Percentiles rank a stretch among this genome's conserved stretches.
Conservation (phyloP, 2,888 invertebrate species). For the Temnothorax ravouxi region DNA sequence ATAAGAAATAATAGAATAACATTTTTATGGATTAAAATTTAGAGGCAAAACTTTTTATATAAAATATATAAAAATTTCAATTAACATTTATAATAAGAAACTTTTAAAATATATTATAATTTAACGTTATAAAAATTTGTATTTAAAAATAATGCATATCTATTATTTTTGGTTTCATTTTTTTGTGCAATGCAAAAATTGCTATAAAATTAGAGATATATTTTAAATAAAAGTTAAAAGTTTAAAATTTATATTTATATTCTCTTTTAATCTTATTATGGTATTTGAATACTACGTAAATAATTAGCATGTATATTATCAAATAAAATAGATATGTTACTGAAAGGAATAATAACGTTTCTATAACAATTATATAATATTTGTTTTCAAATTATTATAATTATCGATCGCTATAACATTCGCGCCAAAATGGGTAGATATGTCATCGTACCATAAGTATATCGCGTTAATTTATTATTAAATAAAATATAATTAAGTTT, state of each 20-base stretch:
- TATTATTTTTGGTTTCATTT: background rate
- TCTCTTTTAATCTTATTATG: background rate
- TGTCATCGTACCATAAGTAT: slow-evolving; percentile 9
- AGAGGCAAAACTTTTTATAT: background rate
- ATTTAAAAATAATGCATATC: background rate
- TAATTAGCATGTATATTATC: slow-evolving; percentile 6
- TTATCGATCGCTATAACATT: slow-evolving; percentile 20
- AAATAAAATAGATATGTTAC: background rate
- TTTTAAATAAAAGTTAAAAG: background rate
- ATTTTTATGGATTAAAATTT: background rate
- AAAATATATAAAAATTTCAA: background rate
- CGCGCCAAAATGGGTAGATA: background rate
- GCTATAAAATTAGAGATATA: background rate
- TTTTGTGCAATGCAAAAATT: background rate
- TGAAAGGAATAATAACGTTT: slow-evolving; percentile 28
- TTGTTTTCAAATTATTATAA: slow-evolving; percentile 16
- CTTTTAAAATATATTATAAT: slow-evolving; percentile 6
- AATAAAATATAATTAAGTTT: slow-evolving; percentile 58
- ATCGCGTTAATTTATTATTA: slow-evolving; percentile 37
- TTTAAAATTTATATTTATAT: slow-evolving; percentile 16
- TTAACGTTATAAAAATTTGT: background rate
- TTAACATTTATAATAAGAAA: slow-evolving; percentile 6
- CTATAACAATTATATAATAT: slow-evolving; percentile 41
- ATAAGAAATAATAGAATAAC: background rate
- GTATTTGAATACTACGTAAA: background rate